phyloP scores from a whole-genome alignment of 2,888 invertebrate species.

The Tachina fera region DNA sequence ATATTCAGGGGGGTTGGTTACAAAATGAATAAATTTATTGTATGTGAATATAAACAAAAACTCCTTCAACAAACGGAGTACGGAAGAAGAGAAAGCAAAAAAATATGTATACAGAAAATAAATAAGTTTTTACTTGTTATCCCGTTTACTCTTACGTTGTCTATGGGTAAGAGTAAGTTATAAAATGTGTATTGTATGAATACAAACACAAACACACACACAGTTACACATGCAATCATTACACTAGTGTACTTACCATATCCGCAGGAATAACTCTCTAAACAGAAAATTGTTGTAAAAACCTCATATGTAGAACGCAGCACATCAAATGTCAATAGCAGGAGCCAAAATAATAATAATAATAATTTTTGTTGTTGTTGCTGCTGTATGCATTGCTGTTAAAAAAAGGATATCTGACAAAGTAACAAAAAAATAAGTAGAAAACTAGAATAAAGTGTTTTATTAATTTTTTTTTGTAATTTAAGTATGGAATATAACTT shows the following conservation, averaged over 20 bases:
- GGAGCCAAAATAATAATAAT: conserved; percentile 50
- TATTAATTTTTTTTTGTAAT: neutral
- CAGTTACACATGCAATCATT: neutral
- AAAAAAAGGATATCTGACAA: conserved; percentile 3
- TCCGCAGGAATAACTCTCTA: conserved; percentile 45
- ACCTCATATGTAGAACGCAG: conserved; percentile 43
- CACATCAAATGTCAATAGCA: conserved; percentile 65
- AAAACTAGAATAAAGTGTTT: neutral
- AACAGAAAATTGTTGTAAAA: conserved; percentile 60
- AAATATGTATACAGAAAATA: neutral
- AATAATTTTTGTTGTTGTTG: conserved; percentile 19
- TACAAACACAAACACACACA: neutral
- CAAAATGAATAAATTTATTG: neutral
- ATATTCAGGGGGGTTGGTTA: neutral
- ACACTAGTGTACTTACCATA: conserved; percentile 22
- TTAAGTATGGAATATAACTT: neutral
- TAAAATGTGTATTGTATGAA: neutral
- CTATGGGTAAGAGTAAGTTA: conserved; percentile 31
- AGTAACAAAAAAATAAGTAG: neutral
- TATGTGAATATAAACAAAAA: neutral
- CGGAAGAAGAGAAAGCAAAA: neutral
- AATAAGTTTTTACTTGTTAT: neutral
- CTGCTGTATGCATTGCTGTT: conserved; percentile 13
- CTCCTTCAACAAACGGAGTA: neutral
- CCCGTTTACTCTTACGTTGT: neutral